Evolutionary conservation across 2,113 vertebrate genomes (phyloP).

Genomic region (Halichoerus grypus): DNA sequence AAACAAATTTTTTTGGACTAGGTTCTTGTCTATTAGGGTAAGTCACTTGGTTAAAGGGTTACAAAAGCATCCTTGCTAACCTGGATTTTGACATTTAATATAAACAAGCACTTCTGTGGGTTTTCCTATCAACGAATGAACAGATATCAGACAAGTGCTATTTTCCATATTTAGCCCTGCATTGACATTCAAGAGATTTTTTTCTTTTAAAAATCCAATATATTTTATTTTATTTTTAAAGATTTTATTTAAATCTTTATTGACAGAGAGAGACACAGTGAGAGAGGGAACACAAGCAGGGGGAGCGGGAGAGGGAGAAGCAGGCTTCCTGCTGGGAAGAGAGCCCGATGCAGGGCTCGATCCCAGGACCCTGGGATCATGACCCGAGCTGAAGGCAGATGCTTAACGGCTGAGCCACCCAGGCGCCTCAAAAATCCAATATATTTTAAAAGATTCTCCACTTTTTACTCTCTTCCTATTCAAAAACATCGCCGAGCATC

Average conservation of each 20-base stretch:
- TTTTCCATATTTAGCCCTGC: constrained; percentile 24
- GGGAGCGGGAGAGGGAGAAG: no score
- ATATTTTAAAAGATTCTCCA: background rate
- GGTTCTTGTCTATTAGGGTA: background rate
- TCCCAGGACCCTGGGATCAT: no score
- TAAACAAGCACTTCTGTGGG: background rate
- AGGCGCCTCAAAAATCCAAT: no score
- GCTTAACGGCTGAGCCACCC: no score
- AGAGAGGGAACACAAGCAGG: no score
- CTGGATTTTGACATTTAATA: background rate
- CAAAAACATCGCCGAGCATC: background rate
- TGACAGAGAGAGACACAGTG: no score
- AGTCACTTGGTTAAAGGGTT: background rate
- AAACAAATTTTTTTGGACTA: background rate
- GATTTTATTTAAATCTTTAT: no score
- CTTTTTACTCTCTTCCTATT: background rate
- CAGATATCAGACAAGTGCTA: background rate
- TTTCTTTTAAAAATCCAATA: background rate
- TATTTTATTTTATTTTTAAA: background rate
- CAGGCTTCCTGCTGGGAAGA: no score
- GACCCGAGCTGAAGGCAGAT: no score
- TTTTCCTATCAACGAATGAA: constrained; percentile 37
- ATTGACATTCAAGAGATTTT: background rate
- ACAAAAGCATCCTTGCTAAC: background rate
- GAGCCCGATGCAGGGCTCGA: no score